Base-by-base conservation (phyloP, 2,797 vertebrate genomes). In the Florisuga fusca region DNA sequence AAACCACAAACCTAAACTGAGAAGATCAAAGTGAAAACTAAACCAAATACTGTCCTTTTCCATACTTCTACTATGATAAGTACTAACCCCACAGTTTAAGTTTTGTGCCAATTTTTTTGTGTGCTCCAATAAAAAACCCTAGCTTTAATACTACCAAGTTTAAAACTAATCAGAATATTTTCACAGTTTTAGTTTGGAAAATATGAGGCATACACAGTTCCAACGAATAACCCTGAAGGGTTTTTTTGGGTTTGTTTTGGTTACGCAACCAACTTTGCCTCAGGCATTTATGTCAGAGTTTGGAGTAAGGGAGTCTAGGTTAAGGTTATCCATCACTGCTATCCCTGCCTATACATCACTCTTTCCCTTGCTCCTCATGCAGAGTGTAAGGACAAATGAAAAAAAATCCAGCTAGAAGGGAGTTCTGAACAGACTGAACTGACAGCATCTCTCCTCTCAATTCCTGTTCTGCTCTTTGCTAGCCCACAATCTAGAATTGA, bases 171-270 rank as follows among this genome's bases (percentile, higher is more conserved):
- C 73, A 72, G 51, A 89, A 76, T 38, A 76, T 53, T 91, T 72
- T 48, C 43, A 91, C 51, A 86, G 81, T 88, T 90, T 90, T 45
- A 88, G 66, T 93, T 84, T 69, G 96, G 90, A 96, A 94, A 93
- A 93, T 55, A 75, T 67, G 85, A 95, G 80, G 48, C n/a, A 57
- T 22, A 41, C 50, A 48, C 18, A 85, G 54, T 73, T 88, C 6
- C 58, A 78, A 29, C 12, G 82, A 85, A 91, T 68, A 92, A 74
- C 38, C 34, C 36, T 33, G n/a, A 43, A 88, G 59, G 59, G 43
- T 3, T 66, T 78, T 86, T 75, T 62, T 36, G 21, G 2, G 77
- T 71, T 77, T 20, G 2, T 67, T 87, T 81, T 58, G 16, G 9
- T 94, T 88, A 54, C 23, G 29, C 57, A 84, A 87, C 13, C 36